A percentile compares a stretch with the other conserved stretches of the same genome.
These are phyloP conservation scores for Myripristis murdjan DNA, from an alignment of 2,797 vertebrate species.

Conservation along the genomic window DNA sequence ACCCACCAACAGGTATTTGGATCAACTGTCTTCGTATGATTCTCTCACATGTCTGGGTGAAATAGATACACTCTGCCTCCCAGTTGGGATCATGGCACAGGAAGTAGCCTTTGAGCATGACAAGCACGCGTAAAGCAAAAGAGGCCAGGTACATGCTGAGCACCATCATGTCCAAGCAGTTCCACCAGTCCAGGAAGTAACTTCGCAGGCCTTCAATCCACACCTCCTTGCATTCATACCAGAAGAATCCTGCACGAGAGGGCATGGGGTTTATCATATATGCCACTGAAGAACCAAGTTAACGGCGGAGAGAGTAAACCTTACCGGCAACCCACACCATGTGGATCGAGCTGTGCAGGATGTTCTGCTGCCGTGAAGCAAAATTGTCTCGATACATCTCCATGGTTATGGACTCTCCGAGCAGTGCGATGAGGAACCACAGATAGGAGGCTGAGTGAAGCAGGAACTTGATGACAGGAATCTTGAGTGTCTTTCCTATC, in stretches of 20 bases:
- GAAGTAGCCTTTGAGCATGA: constrained; percentile 87
- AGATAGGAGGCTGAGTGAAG: constrained; percentile 92
- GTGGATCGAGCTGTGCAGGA: constrained; percentile 92
- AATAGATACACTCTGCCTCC: constrained; percentile 85
- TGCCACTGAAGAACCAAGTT: background rate
- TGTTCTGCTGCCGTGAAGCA: constrained; percentile 85
- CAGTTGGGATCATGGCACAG: constrained; percentile 74
- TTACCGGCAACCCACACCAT: constrained; percentile 95
- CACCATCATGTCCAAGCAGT: constrained; percentile 92
- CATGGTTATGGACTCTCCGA: constrained; percentile 92
- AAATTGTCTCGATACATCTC: constrained; percentile 87
- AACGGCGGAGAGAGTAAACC: constrained; percentile 36
- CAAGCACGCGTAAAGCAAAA: constrained; percentile 88
- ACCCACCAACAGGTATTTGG: background rate
- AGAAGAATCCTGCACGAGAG: constrained; percentile 89
- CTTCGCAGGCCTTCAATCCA: constrained; percentile 93
- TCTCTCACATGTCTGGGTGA: constrained; percentile 87
- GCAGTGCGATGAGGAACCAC: constrained; percentile 93
- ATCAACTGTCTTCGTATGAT: background rate
- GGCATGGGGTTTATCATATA: background rate
- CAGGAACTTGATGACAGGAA: constrained; percentile 93
- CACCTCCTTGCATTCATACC: constrained; percentile 95
- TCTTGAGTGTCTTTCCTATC: constrained; percentile 89
- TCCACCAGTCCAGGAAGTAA: constrained; percentile 95
- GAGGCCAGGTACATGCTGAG: constrained; percentile 94